Percentiles rank a stretch among this genome's conserved stretches.
Evolutionary conservation across 1,140 invertebrate genomes (phyloP).

Genomic region (Eriocheir sinensis): DNA sequence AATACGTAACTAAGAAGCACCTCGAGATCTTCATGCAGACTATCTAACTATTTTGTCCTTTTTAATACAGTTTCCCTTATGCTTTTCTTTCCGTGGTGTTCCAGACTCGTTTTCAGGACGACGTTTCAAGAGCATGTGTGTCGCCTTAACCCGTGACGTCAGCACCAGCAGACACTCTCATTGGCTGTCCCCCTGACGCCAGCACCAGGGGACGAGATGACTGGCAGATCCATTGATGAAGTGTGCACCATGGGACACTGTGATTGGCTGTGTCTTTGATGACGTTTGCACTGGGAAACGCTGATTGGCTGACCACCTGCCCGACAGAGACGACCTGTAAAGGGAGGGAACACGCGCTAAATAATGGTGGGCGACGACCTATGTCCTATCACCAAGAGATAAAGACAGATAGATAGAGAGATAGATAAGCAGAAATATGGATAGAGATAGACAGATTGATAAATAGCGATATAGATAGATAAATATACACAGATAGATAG

Average conservation of each 20-base stretch:
- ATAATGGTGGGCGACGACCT: neutral
- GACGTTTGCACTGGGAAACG: neutral
- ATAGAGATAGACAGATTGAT: neutral
- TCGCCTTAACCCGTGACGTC: neutral
- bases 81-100: neutral
- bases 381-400: neutral
- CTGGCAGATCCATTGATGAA: neutral
- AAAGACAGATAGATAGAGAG: neutral
- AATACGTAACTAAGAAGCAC: neutral
- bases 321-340: neutral
- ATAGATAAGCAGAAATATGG: neutral
- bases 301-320: neutral
- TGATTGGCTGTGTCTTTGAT: too few relatives aligned
- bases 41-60: neutral
- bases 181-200: neutral
- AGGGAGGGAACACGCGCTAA: neutral
- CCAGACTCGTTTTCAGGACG: neutral
- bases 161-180: neutral
- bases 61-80: neutral
- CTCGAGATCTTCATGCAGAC: neutral
- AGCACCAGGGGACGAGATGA: neutral
- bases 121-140: neutral
- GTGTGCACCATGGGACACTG: neutral
- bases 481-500: neutral
- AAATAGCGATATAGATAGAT: neutral